phyloP scores from a whole-genome alignment of 2,888 invertebrate species.

The Acanthosepion lycidas region DNA sequence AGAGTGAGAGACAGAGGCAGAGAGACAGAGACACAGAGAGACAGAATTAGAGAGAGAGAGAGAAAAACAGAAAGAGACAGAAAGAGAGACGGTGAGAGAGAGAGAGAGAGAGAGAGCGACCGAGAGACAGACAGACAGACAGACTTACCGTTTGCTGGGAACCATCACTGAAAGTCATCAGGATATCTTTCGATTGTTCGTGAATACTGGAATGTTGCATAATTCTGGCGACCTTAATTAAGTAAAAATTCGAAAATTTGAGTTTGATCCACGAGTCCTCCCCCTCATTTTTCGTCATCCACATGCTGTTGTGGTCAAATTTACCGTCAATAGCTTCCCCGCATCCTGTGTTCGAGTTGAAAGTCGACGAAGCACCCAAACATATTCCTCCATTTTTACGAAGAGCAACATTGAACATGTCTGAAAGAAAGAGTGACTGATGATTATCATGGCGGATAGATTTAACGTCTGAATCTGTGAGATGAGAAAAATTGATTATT shows the following conservation, averaged over 20 bases:
- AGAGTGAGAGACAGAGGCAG: too few relatives aligned
- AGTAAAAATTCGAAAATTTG: background rate
- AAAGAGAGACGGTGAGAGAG: too few relatives aligned
- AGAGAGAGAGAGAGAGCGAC: too few relatives aligned
- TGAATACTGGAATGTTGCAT: slow-evolving; percentile 25
- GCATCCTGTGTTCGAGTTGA: background rate
- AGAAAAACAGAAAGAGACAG: too few relatives aligned
- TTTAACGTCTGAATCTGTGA: too few relatives aligned
- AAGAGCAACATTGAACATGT: slow-evolving; percentile 20
- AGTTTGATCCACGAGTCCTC: slow-evolving; percentile 43
- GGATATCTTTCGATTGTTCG: slow-evolving; percentile 41
- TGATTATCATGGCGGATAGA: background rate
- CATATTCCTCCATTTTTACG: slow-evolving; percentile 20
- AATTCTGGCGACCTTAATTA: background rate
- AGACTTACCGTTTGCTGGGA: slow-evolving; percentile 35
- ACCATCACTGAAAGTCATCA: slow-evolving; percentile 40
- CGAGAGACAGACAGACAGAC: background rate
- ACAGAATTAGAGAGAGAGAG: too few relatives aligned
- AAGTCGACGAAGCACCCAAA: background rate
- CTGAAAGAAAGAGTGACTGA: background rate
- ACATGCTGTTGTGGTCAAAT: slow-evolving; percentile 4
- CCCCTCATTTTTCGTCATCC: background rate
- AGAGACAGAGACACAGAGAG: too few relatives aligned
- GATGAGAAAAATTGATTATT: too few relatives aligned
- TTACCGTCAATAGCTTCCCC: slow-evolving; percentile 36